Evolutionary conservation across 2,888 invertebrate genomes (phyloP), one percentile per base, ranked within the genome.

Genomic region (Allacma fusca): DNA sequence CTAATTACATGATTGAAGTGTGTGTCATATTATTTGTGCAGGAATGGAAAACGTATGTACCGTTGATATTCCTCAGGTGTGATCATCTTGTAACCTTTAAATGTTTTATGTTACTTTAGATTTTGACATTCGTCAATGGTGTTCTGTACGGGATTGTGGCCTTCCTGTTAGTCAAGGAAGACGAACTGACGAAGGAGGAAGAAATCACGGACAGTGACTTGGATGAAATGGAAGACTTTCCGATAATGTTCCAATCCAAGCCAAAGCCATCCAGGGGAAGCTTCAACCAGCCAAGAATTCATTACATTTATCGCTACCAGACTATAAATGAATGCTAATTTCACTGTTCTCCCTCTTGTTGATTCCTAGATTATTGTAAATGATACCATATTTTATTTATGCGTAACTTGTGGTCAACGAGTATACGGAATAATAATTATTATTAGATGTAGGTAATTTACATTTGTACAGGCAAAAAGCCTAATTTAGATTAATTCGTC

Each of bases 181-280:
- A 74, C 0, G 67, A 64, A 9, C 19, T 74, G 16, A 43, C 40
- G n/a, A 74, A 74, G 28, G 65, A 65, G 43, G 74, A 74, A 12
- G 74, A 74, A 29, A 29, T 74, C 26, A 74, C 44, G 1, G 74
- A 74, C 13, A 74, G 74, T 50, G 74, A 74, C n/a, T n/a, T 74
- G 40, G 65, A 65, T 23, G 68, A 69, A 2, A 16, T 69, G 68
- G 72, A 72, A 34, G 65, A 74, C 21, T 28, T 74, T 16, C 67
- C 74, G 7, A 19, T 74, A 16, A 40, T 73, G 50, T 50, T 9
- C 16, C 29, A 59, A 5, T 7, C 23, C 4, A 62, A 28, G 28
- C 19, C n/a, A 26, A 62, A 26, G 62, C 13, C 29, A 28, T 19
- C n/a, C 9, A 2, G 1, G n/a, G 23, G 26, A 2, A 64, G n/a